Base-by-base conservation (phyloP, 2,888 invertebrate genomes). In the Trachelus troglodyta region DNA sequence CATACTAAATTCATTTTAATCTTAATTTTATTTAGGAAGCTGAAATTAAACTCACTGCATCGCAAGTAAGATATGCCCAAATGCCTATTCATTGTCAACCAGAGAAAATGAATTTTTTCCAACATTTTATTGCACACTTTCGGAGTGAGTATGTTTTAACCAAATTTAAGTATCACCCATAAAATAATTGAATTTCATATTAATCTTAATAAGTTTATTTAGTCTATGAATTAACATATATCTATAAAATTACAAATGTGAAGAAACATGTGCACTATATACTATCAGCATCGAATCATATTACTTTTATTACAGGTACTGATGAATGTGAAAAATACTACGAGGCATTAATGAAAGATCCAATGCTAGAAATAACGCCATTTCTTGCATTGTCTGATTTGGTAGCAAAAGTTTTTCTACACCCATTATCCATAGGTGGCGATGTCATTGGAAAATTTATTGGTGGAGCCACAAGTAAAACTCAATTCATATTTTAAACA, bases 311-410 rank as follows among this genome's bases (percentile, higher is more conserved):
- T 80, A 33, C 75, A 86, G 87, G 78, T 69, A 81, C 75, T 4
- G 85, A 87, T 1, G 83, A 87, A 31, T 91, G 91, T 77, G 81
- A 85, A 69, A 84, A 88, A 77, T 89, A 90, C 78, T 85, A 84
- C 74, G 82, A 87, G 82, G 83, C 86, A 4, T 77, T 81, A n/a
- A 86, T 88, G 85, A 78, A 82, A 15, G 86, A 88, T 79, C 86
- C 89, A 34, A 83, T 83, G 31, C 80, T 88, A 30, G 81, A 87
- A 84, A 86, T 91, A 30, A 90, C 90, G 74, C 90, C 91, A n/a
- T 81, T 83, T 2, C 75, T 83, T 76, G 91, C 83, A 34, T 79
- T 91, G 71, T 82, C 87, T 6, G 85, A 89, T 31, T 85, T 90
- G 81, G 37, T 85, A 0, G 80, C 83, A 34, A 83, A 83, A 37